These are phyloP conservation scores for Sakesphorus luctuosus DNA, from an alignment of 2,113 vertebrate genomes.

Conservation along the genomic window DNA sequence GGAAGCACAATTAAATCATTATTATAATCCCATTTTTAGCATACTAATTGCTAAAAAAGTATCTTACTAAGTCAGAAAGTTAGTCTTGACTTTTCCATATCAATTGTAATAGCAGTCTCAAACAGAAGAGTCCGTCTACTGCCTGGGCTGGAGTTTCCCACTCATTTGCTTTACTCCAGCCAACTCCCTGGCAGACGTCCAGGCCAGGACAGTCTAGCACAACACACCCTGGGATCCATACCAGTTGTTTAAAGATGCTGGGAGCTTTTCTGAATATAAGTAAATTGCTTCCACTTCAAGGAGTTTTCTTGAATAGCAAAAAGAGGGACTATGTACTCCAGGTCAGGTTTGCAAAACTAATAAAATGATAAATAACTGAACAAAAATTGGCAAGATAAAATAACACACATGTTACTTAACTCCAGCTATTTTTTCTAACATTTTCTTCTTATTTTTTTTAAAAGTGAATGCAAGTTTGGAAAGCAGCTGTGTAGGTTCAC, in stretches of 20 bases:
- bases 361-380: slow-evolving; percentile 3
- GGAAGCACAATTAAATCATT: not conserved
- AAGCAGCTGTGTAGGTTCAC: not conserved
- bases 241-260: not conserved
- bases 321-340: not conserved
- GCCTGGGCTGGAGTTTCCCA: not conserved
- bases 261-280: not conserved
- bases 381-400: slow-evolving; percentile 1
- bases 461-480: not conserved
- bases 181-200: not conserved
- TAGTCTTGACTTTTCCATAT: not conserved
- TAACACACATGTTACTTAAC: not conserved
- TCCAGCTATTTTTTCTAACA: not conserved
- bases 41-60: not conserved
- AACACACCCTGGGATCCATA: not conserved
- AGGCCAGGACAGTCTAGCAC: not conserved
- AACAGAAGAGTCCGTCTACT: not conserved
- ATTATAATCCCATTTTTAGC: slow-evolving; percentile 1
- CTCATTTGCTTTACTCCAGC: not conserved
- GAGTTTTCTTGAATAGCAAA: not conserved
- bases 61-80: not conserved
- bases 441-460: slow-evolving; percentile 25
- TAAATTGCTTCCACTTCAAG: slow-evolving; percentile 9
- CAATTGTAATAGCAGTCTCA: not conserved
- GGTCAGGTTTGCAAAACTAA: slow-evolving; percentile 17